Conservation (phyloP, 2,797 vertebrate genomes). For the Pteropus rufus region DNA sequence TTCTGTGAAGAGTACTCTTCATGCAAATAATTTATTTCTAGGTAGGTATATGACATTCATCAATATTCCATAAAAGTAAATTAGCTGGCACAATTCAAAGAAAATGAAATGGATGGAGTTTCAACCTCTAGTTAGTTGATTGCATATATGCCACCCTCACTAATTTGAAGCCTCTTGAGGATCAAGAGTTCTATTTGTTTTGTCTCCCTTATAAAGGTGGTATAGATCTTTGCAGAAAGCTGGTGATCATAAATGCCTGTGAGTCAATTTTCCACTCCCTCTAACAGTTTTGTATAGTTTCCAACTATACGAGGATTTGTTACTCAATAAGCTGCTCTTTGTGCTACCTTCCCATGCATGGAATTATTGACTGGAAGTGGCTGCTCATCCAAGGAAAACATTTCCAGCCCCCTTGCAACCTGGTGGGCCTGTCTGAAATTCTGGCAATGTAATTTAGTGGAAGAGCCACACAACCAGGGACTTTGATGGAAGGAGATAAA, state of each 20-base stretch:
- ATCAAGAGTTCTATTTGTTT: background rate
- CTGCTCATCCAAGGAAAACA: background rate
- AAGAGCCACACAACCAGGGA: background rate
- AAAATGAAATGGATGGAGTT: background rate
- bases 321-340: too few species aligned
- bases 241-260: background rate
- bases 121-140: background rate
- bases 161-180: background rate
- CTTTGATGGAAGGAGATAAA: background rate
- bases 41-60: background rate
- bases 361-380: background rate
- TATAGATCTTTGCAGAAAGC: background rate
- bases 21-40: background rate
- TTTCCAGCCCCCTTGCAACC: background rate
- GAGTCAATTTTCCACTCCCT: background rate
- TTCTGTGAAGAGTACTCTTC: background rate
- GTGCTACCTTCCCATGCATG: rapidly evolving
- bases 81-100: background rate
- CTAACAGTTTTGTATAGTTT: background rate
- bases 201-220: background rate
- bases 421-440: background rate
- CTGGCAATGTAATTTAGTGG: background rate
- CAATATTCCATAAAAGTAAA: background rate
- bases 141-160: background rate
- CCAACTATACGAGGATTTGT: background rate